Percentiles rank a stretch among this genome's conserved stretches.
Conservation (phyloP, 2,113 vertebrate genomes). For the Crotalus viridis region DNA sequence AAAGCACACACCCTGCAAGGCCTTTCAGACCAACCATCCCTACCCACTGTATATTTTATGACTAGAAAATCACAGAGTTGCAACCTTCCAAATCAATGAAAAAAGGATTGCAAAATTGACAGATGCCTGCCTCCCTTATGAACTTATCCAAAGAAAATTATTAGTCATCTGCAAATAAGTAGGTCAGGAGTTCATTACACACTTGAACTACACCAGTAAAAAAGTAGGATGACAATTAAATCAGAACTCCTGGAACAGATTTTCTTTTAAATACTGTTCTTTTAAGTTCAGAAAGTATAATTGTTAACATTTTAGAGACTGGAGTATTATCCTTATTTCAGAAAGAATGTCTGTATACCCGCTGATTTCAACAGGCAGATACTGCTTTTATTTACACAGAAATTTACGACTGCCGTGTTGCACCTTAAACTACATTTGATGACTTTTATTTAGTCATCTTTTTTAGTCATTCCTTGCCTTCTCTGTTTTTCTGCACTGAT, state of each 20-base stretch:
- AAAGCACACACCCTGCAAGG: not conserved
- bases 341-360: not conserved
- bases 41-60: not conserved
- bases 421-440: not conserved
- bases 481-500: not conserved
- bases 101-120: not conserved
- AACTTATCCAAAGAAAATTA: not conserved
- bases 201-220: not conserved
- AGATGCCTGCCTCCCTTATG: not conserved
- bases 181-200: not conserved
- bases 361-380: not conserved
- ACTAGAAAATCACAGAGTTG: not conserved
- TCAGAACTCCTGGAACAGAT: not conserved
- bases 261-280: not conserved
- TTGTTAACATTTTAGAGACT: not conserved
- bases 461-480: slow-evolving; percentile 3
- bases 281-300: not conserved
- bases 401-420: not conserved
- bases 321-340: not conserved
- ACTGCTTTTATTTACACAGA: not conserved
- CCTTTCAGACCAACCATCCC: not conserved
- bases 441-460: slow-evolving; percentile 4
- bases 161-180: not conserved
- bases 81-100: not conserved
- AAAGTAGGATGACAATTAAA: not conserved